Base-by-base conservation (phyloP, 2,888 invertebrate genomes). In the Plutella xylostella region DNA sequence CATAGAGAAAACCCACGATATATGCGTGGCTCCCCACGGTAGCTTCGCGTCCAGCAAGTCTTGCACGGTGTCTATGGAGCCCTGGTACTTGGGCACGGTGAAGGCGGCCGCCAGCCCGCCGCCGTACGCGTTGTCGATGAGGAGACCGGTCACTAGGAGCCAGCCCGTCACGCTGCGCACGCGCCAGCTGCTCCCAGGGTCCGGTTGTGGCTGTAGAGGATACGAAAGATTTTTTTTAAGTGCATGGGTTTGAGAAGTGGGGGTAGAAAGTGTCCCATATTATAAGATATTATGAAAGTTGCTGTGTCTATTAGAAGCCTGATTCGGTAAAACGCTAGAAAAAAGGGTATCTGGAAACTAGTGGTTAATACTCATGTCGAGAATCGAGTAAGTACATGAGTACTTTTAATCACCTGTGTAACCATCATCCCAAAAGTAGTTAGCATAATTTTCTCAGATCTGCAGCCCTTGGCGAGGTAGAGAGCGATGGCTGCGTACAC, bases 31-130 rank as follows among this genome's bases (percentile, higher is more conserved):
- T 1, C 87, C 88, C 90, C 91, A 91, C 47, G 76, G 68, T 22
- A 90, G 56, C 3, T 79, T 66, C 49, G 86, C 85, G n/a, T 80
- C 73, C 0, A 85, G 85, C 47, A 91, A 72, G 45, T 90, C 87
- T 40, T 87, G 71, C 2, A 88, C 74, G 0, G 88, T 88, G 51
- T 89, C 87, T 6, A 90, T 87, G 0, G 89, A 85, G 39, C 84
- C 76, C 40, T 87, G 87, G 52, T 87, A 87, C 71, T 78, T 85
- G 1, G 90, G 90, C 17, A 90, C 84, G 0, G 91, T 90, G 61
- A 90, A 85, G 20, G 88, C 86, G 40, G 88, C 88, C 6, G 90
- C 85, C 34, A 91, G 67, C 0, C 90, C 91, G 41, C 90, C 89
- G 17, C 87, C 85, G 57, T 90, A 91, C 0, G 87, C 86, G 48